These are phyloP conservation scores for Fregata magnificens DNA, from an alignment of 2,113 vertebrate genomes.

Conservation along the genomic window DNA sequence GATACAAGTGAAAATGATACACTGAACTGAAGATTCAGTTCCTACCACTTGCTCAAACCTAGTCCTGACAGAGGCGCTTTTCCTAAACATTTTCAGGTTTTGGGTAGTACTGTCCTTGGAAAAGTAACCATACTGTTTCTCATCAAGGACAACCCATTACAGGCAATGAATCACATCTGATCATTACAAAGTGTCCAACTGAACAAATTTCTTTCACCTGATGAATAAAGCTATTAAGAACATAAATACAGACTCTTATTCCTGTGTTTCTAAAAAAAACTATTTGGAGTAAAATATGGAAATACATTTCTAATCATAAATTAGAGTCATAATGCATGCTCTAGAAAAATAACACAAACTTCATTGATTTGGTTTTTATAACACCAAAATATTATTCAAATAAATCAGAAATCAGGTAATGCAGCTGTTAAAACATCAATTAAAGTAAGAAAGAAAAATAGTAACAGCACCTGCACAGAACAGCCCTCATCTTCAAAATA, in stretches of 20 bases:
- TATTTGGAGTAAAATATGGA: neutral
- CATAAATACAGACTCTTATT: neutral
- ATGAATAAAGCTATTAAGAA: neutral
- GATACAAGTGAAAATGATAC: neutral
- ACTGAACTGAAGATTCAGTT: neutral
- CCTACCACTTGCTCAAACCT: neutral
- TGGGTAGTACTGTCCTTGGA: neutral
- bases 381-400: neutral
- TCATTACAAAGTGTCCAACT: neutral
- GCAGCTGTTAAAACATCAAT: neutral
- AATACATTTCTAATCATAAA: neutral
- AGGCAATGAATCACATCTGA: neutral
- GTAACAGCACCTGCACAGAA: neutral
- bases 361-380: neutral
- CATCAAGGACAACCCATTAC: neutral
- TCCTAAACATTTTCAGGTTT: neutral
- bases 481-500: neutral
- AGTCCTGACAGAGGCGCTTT: neutral
- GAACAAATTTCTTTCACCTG: neutral
- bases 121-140: neutral
- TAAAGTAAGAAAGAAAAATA: neutral
- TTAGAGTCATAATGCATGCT: neutral
- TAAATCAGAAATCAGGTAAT: neutral
- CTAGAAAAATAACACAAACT: neutral
- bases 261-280: neutral